Evolutionary conservation across 2,113 vertebrate species (phyloP).

Genomic region (Halcyon senegalensis): DNA sequence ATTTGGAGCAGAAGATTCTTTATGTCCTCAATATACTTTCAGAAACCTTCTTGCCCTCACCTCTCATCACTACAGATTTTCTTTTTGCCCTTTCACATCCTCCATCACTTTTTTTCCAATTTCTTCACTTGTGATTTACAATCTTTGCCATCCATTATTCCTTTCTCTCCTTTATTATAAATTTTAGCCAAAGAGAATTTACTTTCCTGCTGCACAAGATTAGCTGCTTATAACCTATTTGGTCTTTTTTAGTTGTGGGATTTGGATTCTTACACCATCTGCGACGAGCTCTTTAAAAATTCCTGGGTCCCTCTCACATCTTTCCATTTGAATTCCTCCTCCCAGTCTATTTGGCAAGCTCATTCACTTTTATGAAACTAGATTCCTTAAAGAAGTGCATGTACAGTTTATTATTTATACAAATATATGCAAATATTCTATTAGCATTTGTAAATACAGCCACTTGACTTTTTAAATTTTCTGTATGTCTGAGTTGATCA

Average conservation of each 20-base stretch:
- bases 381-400: not conserved
- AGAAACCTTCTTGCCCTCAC: not conserved
- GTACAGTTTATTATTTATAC: not conserved
- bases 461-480: not conserved
- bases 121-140: constrained; percentile 10
- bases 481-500: not conserved
- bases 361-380: not conserved
- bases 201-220: constrained; percentile 12
- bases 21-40: not conserved
- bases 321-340: not conserved
- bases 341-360: not conserved
- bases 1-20: not conserved
- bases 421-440: not conserved
- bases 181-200: not conserved
- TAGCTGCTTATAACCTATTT: constrained; percentile 14
- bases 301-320: not conserved
- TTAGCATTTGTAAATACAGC: not conserved
- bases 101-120: not conserved
- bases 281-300: not conserved
- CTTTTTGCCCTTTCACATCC: not conserved
- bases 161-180: constrained; percentile 1
- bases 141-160: constrained; percentile 12
- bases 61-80: not conserved
- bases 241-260: not conserved
- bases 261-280: constrained; percentile 16